Base-by-base conservation (phyloP, 2,113 vertebrate species). In the Grammomys surdaster region DNA sequence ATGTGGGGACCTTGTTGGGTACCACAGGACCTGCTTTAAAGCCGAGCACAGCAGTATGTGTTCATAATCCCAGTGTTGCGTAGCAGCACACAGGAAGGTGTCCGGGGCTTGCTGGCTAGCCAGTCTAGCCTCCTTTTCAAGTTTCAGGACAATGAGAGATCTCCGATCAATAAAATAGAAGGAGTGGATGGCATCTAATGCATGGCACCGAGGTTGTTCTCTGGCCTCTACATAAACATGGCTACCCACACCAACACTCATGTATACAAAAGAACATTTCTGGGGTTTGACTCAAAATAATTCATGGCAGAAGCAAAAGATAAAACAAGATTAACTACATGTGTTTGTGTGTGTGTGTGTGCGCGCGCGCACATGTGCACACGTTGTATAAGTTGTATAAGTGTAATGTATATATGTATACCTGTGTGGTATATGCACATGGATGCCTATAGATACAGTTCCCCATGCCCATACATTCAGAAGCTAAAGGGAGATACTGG, bases 241-340 rank as follows among this genome's bases (percentile, higher is more conserved):
- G 24, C 33, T 33, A 65, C 60, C 58, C 60, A 63, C 8, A 48
- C 43, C 20, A 43, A 85, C 81, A 43, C 40, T 46, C 40, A 67
- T 4, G 46, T 26, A 86, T 4, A 86, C 40, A 67, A 65, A 86
- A 88, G 70, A 46, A 67, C 72, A 36, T 96, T 94, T 96, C 73
- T 80, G 54, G 33, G 28, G 33, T 84, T 91, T 63, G 54, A 65
- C 92, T 93, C 22, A 84, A 78, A 97, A 87, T 78, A 93, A 56
- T 65, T 51, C 60, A 43, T 20, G 22, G 11, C 0, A 3, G 17
- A 4, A 19, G 11, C n/a, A 84, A 19, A 70, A 88, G 36, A 46
- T 60, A 33, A 91, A 95, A 82, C 28, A 86, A 88, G 46, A 63
- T 63, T 20, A n/a, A 56, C 77, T 20, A 33, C 7, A 54, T 36